phyloP scores from a whole-genome alignment of 2,797 vertebrate species.

The Cyclura pinguis region DNA sequence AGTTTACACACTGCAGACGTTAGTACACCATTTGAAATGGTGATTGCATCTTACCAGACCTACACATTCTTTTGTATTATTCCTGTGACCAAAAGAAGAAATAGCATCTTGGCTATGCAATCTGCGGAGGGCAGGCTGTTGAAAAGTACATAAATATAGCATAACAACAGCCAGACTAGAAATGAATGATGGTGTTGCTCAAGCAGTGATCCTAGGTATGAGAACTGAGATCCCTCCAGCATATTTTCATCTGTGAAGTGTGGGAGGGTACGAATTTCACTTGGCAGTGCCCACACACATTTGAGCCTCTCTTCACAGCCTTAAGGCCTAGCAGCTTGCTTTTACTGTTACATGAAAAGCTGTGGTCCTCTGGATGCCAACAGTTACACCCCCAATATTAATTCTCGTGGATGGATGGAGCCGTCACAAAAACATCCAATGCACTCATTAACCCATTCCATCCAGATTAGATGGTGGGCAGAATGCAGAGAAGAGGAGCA shows the following conservation, averaged over 20 bases:
- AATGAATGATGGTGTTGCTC: neutral
- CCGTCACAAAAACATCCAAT: neutral
- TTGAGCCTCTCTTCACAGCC: neutral
- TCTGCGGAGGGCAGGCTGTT: too few relatives aligned
- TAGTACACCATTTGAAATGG: neutral
- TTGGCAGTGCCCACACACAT: too few relatives aligned
- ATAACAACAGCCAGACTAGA: neutral
- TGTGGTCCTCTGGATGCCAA: neutral
- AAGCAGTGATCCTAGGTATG: neutral
- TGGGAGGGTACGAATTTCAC: neutral
- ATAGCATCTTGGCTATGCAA: neutral
- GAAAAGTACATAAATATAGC: neutral
- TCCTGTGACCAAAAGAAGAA: neutral
- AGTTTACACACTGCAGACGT: neutral
- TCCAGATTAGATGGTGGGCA: neutral
- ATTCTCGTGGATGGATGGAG: neutral
- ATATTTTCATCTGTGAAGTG: neutral
- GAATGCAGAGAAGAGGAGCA: neutral
- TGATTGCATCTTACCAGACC: neutral
- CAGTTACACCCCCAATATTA: neutral
- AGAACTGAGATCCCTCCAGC: neutral
- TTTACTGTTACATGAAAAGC: neutral
- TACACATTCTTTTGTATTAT: neutral
- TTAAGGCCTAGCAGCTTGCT: neutral
- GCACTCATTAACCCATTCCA: neutral